Conservation (phyloP, 2,113 vertebrate species). For the Limanda limanda region DNA sequence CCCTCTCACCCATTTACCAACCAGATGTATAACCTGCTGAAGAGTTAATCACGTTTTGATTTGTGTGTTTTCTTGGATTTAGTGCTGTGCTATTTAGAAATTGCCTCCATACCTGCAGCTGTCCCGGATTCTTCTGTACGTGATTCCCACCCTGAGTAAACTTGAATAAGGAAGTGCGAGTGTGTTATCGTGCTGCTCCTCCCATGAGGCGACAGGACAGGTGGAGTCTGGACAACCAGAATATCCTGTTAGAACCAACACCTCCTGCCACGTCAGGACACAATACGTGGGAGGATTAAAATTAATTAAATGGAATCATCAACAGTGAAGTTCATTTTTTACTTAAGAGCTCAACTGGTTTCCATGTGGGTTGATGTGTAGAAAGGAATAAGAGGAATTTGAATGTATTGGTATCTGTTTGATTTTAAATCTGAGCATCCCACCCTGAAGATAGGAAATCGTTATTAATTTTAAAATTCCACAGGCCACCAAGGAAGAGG, state of each 20-base stretch:
- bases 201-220: neutral
- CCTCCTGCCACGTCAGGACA: neutral
- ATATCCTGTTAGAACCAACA: slow-evolving; percentile 4
- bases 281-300: neutral
- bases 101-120: slow-evolving; percentile 3
- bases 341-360: neutral
- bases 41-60: neutral
- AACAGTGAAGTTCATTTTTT: neutral
- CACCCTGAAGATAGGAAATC: no score
- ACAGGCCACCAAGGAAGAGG: no score
- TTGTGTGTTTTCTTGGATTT: neutral
- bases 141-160: neutral
- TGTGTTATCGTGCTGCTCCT: neutral
- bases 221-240: neutral
- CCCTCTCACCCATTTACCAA: neutral
- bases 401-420: no score
- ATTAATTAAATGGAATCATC: neutral
- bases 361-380: neutral
- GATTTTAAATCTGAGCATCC: no score
- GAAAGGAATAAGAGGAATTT: neutral
- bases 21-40: neutral
- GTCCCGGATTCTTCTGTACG: neutral
- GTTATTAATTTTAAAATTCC: no score
- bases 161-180: neutral
- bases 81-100: neutral